phyloP scores from a whole-genome alignment of 2,113 vertebrate species.

The Paradoxurus hermaphroditus region DNA sequence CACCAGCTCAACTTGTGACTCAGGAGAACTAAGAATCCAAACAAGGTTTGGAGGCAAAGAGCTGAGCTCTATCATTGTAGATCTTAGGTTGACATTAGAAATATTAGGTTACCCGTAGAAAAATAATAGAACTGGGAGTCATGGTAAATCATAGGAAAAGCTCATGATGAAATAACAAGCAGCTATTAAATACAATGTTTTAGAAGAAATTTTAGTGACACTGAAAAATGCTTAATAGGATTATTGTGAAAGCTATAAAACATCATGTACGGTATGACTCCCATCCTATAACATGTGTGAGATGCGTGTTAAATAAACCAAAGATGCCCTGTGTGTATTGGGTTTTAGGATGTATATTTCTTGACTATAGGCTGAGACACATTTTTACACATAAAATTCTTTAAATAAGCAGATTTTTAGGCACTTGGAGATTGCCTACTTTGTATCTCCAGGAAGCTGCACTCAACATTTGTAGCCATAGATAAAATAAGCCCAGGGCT shows the following conservation, averaged over 20 bases:
- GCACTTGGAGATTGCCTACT: neutral
- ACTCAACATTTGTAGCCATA: neutral
- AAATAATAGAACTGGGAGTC: neutral
- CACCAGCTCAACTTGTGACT: neutral
- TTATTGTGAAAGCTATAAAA: neutral
- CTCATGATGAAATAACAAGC: neutral
- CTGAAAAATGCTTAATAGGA: neutral
- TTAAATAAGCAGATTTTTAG: neutral
- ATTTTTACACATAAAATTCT: neutral
- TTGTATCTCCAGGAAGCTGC: neutral
- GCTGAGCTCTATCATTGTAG: neutral
- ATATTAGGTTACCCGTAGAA: neutral
- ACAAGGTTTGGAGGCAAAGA: neutral
- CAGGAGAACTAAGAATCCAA: neutral
- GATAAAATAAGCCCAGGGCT: neutral
- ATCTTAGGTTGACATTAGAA: neutral
- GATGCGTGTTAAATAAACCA: neutral
- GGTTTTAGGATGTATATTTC: neutral
- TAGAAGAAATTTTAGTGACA: neutral
- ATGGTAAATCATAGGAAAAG: neutral
- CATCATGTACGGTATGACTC: neutral
- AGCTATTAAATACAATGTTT: neutral
- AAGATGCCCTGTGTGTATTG: neutral
- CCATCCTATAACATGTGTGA: neutral
- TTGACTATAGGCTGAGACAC: neutral